phyloP scores from a whole-genome alignment of 1,140 invertebrate species.

The Wasmannia auropunctata region DNA sequence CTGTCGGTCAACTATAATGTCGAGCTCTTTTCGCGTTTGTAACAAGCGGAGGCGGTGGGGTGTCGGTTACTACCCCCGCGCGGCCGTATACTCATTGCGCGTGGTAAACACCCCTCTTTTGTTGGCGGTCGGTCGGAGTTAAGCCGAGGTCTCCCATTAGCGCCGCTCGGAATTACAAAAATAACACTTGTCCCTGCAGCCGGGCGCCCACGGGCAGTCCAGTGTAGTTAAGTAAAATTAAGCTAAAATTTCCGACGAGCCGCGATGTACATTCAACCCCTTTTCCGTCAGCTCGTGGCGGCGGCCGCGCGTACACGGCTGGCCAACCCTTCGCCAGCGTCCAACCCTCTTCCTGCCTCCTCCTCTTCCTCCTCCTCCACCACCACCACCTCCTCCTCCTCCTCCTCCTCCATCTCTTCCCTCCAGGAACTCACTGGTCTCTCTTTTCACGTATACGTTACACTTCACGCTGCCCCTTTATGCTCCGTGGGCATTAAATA shows the following conservation, averaged over 20 bases:
- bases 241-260: constrained; percentile 79
- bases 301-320: constrained; percentile 68
- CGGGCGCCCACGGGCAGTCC: constrained; percentile 62
- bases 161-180: constrained; percentile 79
- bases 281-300: constrained; percentile 74
- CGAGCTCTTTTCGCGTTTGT: constrained; percentile 54
- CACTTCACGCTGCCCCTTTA: constrained; percentile 78
- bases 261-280: constrained; percentile 76
- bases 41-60: constrained; percentile 41
- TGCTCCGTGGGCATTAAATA: constrained; percentile 82
- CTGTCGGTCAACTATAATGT: constrained; percentile 52
- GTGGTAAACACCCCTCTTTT: constrained; percentile 75
- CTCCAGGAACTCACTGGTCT: constrained; percentile 61
- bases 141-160: constrained; percentile 77
- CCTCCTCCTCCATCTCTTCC: no score
- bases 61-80: constrained; percentile 64
- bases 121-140: constrained; percentile 69
- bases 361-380: constrained; percentile 57
- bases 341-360: constrained; percentile 63
- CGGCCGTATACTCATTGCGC: constrained; percentile 64
- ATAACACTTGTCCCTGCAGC: constrained; percentile 78
- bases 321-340: constrained; percentile 68
- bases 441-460: constrained; percentile 79
- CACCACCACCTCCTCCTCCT: constrained; percentile 54
- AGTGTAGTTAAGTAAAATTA: constrained; percentile 82